Evolutionary conservation across 2,888 invertebrate genomes (phyloP), one percentile per base, ranked within the genome.

Genomic region (Pelosia muscerda): DNA sequence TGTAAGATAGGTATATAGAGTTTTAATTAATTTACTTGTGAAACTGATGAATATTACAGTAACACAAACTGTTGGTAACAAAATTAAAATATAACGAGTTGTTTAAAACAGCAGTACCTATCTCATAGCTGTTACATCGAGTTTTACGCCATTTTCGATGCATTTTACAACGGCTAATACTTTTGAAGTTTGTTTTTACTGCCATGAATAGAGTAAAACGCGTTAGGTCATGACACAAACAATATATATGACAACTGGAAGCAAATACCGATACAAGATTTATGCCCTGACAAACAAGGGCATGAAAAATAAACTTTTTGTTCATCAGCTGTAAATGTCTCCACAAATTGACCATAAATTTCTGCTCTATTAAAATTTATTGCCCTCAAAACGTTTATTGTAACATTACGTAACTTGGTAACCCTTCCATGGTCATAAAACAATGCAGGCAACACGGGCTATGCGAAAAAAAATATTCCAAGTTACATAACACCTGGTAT

Each of bases 341-440:
- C 89, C 88, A 88, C 90, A 90, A 92, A 92, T 88, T 86, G 91
- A 84, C 84, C 85, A 90, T 94, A 93, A 93, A 93, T 90, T 92
- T 91, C 86, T 89, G 88, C 88, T 89, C 92, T 92, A 93, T 93
- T 92, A 92, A 92, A 93, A 92, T 91, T 91, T 91, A 92, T 91
- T 88, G 81, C 84, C 86, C 87, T 88, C 88, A 88, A 92, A 91
- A 88, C 88, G 89, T 92, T 93, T 91, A 92, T 90, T 89, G 89
- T 90, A 86, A 87, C 84, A 88, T 92, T 92, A 90, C 91, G 91
- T 92, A 92, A 92, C 89, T 88, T 82, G 87, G 92, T 92, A 92
- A 92, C 93, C 92, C 92, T 91, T 93, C 86, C 78, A 81, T 70
- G 71, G 83, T 83, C 86, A 86, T 93, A 92, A 94, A 94, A 93